These are phyloP conservation scores for Girardia tigrina DNA, from an alignment of 2,888 invertebrate species.

Conservation along the genomic window DNA sequence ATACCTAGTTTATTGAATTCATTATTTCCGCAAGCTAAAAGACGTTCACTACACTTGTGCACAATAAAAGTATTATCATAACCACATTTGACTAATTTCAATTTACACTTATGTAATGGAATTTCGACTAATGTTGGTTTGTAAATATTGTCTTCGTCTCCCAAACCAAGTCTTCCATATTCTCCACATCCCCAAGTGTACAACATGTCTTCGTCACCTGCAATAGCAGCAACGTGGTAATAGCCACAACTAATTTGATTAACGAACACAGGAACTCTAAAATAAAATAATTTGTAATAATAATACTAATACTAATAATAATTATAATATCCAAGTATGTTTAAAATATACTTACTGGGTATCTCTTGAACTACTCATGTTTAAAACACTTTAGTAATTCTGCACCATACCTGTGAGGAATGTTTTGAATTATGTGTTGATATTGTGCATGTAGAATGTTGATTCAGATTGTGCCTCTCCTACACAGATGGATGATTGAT, in stretches of 20 bases:
- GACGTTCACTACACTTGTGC: conserved; percentile 37
- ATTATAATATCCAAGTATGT: no score
- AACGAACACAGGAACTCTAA: conserved; percentile 38
- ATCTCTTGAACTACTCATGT: no score
- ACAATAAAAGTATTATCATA: conserved; percentile 45
- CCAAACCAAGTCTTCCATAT: conserved; percentile 47
- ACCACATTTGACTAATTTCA: conserved; percentile 44
- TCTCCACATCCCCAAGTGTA: conserved; percentile 50
- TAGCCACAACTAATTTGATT: conserved; percentile 45
- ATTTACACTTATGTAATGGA: conserved; percentile 41
- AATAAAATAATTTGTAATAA: background rate
- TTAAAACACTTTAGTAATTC: no score
- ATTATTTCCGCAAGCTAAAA: conserved; percentile 48
- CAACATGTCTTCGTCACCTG: conserved; percentile 42
- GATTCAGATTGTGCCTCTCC: no score
- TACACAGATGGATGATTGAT: no score
- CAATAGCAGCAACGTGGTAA: conserved; percentile 45
- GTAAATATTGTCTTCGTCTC: conserved; percentile 38
- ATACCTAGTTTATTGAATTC: conserved; percentile 49
- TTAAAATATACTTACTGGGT: no score
- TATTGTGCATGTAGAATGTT: no score
- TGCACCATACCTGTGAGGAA: no score
- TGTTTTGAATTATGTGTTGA: no score
- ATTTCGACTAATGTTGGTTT: conserved; percentile 39
- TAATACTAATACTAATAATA: background rate